These are phyloP conservation scores for Pocillopora grandis DNA, from an alignment of 92 coral and sea anemone genomes.

Conservation along the genomic window DNA sequence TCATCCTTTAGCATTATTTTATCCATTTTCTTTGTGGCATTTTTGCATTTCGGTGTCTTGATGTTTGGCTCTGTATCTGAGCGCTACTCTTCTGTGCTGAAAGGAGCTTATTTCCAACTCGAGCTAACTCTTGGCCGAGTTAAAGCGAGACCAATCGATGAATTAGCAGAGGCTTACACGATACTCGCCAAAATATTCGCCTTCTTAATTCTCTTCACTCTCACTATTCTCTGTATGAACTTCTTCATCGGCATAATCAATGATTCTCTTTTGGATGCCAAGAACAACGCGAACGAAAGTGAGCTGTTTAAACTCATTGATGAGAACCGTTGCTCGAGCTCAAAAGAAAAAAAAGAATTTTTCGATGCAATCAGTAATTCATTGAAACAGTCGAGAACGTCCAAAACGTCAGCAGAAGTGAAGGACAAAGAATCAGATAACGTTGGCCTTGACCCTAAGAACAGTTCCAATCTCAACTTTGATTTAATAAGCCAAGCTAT, in stretches of 20 bases:
- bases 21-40: too few species aligned
- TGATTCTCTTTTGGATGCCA: conserved; percentile 20
- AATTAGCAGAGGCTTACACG: too few species aligned
- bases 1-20: conserved; percentile 38
- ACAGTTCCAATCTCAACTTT: not conserved
- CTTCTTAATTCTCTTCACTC: too few species aligned
- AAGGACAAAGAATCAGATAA: not conserved
- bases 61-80: too few species aligned
- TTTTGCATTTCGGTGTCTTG: too few species aligned
- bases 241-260: conserved; percentile 61
- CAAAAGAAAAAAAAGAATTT: not conserved
- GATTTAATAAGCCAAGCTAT: not conserved
- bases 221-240: conserved; percentile 42
- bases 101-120: too few species aligned
- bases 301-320: not conserved
- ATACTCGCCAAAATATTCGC: too few species aligned
- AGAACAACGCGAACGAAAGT: not conserved
- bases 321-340: not conserved
- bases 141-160: too few species aligned
- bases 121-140: too few species aligned
- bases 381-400: not conserved
- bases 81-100: too few species aligned
- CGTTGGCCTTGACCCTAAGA: not conserved
- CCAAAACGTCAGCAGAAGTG: not conserved
- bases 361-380: not conserved